These are phyloP conservation scores for Cyprinella venusta DNA, from an alignment of 2,797 vertebrate genomes.

Conservation along the genomic window DNA sequence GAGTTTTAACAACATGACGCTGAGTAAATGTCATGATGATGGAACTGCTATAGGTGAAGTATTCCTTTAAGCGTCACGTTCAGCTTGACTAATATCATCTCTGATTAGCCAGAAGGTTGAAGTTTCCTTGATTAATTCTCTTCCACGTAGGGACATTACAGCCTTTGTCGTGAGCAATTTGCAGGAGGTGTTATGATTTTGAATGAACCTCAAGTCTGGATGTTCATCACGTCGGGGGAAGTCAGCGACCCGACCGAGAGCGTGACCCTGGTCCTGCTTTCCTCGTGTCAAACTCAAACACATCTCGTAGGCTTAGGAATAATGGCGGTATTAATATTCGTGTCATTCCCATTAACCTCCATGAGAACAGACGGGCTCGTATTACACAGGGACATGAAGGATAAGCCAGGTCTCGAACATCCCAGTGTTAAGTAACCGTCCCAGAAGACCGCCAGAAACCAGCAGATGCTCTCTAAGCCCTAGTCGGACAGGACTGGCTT, in stretches of 20 bases:
- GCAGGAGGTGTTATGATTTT: neutral
- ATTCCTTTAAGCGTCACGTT: neutral
- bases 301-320: constrained; percentile 41
- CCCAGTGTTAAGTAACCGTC: constrained; percentile 53
- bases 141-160: neutral
- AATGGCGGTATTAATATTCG: constrained; percentile 68
- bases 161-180: constrained; percentile 44
- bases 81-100: constrained; percentile 13
- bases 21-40: neutral
- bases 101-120: constrained; percentile 48
- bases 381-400: constrained; percentile 53
- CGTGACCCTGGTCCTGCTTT: constrained; percentile 35
- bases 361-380: constrained; percentile 60
- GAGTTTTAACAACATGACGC: neutral
- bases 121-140: constrained; percentile 37
- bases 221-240: constrained; percentile 16
- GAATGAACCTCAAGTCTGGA: neutral
- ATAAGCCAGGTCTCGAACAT: constrained; percentile 55
- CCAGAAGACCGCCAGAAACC: constrained; percentile 66
- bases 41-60: neutral
- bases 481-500: neutral
- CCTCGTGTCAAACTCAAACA: constrained; percentile 48
- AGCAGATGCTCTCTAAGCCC: constrained; percentile 64
- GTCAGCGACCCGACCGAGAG: constrained; percentile 19
- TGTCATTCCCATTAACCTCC: constrained; percentile 65